Evolutionary conservation across 2,888 invertebrate genomes (phyloP).

Genomic region (Arctia plantaginis): DNA sequence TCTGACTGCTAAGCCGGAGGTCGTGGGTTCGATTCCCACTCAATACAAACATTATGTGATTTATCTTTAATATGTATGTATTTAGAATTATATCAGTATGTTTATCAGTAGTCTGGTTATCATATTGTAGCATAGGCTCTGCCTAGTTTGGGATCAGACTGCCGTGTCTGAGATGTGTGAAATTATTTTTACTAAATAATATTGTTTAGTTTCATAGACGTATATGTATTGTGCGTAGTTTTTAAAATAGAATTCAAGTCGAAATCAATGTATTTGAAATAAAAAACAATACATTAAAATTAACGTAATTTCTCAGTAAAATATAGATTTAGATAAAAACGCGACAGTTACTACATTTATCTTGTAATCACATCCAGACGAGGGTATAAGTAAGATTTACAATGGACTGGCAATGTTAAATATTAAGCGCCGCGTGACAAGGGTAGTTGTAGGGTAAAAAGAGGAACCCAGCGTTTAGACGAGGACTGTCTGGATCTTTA

Average conservation of each 20-base stretch:
- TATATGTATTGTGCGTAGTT: not conserved
- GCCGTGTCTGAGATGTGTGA: too few relatives aligned
- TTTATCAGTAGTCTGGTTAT: too few relatives aligned
- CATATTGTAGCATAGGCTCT: too few relatives aligned
- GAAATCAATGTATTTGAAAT: not conserved
- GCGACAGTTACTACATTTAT: slow-evolving; percentile 18
- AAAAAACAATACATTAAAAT: not conserved
- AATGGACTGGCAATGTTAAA: slow-evolving; percentile 59
- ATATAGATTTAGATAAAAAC: slow-evolving; percentile 12
- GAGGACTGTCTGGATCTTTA: slow-evolving; percentile 1
- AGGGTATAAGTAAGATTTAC: slow-evolving; percentile 55
- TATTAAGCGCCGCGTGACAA: slow-evolving; percentile 66
- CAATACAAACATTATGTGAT: too few relatives aligned
- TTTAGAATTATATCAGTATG: too few relatives aligned
- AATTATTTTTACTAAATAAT: too few relatives aligned
- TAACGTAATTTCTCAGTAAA: not conserved
- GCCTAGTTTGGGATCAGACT: too few relatives aligned
- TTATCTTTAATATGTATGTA: too few relatives aligned
- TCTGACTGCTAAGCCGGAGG: too few relatives aligned
- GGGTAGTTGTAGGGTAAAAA: slow-evolving; percentile 40
- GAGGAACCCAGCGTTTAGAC: not conserved
- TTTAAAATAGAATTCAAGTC: not conserved
- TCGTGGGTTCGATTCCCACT: too few relatives aligned
- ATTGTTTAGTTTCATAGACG: too few relatives aligned
- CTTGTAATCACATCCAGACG: slow-evolving; percentile 35